Conservation (phyloP, 2,113 vertebrate genomes). For the Ursus arctos region DNA sequence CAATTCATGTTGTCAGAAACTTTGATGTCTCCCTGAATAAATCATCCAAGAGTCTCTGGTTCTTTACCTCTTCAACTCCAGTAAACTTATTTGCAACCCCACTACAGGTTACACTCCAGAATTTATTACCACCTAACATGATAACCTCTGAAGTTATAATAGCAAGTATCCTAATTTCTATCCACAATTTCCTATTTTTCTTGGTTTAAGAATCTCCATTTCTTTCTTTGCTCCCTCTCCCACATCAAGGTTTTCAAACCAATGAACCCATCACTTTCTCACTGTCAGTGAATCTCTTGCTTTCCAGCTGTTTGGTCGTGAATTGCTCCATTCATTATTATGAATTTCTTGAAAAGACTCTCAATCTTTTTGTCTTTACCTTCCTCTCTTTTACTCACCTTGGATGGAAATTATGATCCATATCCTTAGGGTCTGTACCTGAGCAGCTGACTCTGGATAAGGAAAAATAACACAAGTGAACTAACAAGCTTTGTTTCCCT, state of each 20-base stretch:
- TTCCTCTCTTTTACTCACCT: background rate
- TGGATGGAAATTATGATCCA: background rate
- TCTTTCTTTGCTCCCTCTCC: background rate
- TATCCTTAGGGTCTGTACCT: background rate
- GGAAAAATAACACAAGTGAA: background rate
- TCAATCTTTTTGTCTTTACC: background rate
- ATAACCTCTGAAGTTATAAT: background rate
- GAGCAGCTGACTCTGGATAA: background rate
- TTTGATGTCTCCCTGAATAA: background rate
- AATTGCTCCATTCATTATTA: background rate
- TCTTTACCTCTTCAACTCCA: background rate
- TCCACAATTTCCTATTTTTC: background rate
- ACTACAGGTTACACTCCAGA: background rate
- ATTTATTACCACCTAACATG: background rate
- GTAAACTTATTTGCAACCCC: background rate
- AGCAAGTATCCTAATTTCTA: background rate
- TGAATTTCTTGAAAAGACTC: background rate
- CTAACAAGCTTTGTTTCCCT: background rate
- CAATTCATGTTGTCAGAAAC: background rate
- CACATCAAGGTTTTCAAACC: background rate
- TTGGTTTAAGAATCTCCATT: background rate
- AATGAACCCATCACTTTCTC: background rate
- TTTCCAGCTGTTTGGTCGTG: background rate
- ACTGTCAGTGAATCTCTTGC: background rate
- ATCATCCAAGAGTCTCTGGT: background rate